Evolutionary conservation across 2,888 invertebrate species (phyloP).

Genomic region (Scaptomyza flava): DNA sequence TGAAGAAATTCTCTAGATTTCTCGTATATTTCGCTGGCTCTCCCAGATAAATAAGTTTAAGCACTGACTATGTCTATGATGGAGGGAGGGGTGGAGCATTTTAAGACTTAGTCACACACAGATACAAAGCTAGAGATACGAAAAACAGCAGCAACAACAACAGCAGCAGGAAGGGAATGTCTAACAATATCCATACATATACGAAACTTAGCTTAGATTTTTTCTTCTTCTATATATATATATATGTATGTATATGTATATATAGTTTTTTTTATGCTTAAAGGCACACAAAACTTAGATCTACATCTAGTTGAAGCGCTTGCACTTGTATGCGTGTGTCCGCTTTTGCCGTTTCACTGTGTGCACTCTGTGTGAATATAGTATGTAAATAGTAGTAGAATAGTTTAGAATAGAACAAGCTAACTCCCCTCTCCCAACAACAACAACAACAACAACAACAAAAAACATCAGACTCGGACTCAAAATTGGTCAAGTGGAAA

Average conservation of each 20-base stretch:
- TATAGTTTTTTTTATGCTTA: constrained; percentile 6
- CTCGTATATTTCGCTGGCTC: constrained; percentile 41
- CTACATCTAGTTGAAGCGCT: constrained; percentile 32
- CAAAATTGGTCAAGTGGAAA: constrained; percentile 78
- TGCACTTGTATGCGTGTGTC: constrained; percentile 74
- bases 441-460: no score
- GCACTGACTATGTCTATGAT: constrained; percentile 22
- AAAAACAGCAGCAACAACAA: constrained; percentile 42
- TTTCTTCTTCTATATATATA: background rate
- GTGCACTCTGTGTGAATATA: constrained; percentile 62
- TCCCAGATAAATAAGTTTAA: constrained; percentile 29
- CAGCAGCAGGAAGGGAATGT: constrained; percentile 42
- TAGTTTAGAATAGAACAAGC: constrained; percentile 68
- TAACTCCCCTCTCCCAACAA: background rate
- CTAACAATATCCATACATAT: constrained; percentile 16
- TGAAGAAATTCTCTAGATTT: constrained; percentile 79
- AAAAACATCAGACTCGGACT: constrained; percentile 54
- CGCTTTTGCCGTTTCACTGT: constrained; percentile 71
- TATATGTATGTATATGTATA: no score
- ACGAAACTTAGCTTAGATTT: constrained; percentile 65
- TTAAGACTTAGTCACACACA: constrained; percentile 70
- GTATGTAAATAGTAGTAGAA: constrained; percentile 44
- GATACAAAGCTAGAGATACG: constrained; percentile 42
- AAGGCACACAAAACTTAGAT: constrained; percentile 14
- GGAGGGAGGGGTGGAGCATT: constrained; percentile 36